Evolutionary conservation across 2,797 vertebrate genomes (phyloP).

Genomic region (Arnoldichthys spilopterus): DNA sequence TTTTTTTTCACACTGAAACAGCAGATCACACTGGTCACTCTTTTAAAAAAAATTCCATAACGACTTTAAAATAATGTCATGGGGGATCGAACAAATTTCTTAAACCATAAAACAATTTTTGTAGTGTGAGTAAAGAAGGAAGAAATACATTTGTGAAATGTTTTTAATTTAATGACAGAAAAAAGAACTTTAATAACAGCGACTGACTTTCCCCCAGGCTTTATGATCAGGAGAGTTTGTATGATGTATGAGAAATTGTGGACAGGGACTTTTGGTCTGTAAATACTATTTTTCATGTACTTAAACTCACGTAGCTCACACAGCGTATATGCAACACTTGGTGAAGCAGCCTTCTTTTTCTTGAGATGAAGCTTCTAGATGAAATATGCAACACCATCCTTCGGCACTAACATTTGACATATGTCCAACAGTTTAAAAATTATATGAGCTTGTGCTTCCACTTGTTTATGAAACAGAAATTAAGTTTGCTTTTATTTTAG

Average conservation of each 20-base stretch:
- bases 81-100: constrained; percentile 16
- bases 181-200: neutral
- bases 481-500: neutral
- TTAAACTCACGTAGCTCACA: neutral
- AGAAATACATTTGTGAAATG: constrained; percentile 1
- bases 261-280: neutral
- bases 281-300: constrained; percentile 7
- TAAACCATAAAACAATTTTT: neutral
- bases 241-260: neutral
- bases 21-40: neutral
- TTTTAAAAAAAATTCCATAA: neutral
- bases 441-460: neutral
- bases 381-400: constrained; percentile 6
- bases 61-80: constrained; percentile 4
- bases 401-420: neutral
- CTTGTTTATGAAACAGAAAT: neutral
- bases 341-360: neutral
- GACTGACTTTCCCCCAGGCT: neutral
- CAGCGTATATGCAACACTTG: neutral
- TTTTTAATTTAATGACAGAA: constrained; percentile 23
- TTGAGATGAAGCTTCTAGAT: neutral
- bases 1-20: neutral
- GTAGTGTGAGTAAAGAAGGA: neutral
- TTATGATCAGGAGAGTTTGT: constrained; percentile 14
- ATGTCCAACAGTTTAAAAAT: neutral